Conservation (phyloP, 2,113 vertebrate species). For the Albula goreensis region DNA sequence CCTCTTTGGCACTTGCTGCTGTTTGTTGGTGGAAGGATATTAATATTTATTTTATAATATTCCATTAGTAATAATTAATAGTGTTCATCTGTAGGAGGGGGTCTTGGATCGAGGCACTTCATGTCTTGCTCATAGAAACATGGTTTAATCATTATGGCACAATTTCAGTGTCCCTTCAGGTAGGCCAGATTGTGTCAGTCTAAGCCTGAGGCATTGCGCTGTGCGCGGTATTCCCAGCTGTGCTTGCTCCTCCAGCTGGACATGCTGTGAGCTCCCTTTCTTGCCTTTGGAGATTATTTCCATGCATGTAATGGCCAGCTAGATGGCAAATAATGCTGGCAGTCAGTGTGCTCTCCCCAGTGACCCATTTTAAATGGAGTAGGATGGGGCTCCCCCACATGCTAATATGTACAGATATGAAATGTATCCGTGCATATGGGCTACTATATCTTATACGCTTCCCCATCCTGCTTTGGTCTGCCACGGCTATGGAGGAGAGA, state of each 20-base stretch:
- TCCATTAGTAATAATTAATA: too few species aligned
- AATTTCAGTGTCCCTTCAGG: neutral
- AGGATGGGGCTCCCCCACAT: neutral
- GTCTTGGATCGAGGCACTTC: neutral
- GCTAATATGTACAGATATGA: neutral
- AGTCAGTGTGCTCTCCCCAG: neutral
- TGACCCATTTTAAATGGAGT: neutral
- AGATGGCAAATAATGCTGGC: neutral
- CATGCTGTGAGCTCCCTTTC: neutral
- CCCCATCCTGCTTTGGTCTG: neutral
- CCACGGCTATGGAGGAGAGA: neutral
- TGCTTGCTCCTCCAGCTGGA: neutral
- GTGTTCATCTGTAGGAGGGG: too few species aligned
- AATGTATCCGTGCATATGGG: neutral
- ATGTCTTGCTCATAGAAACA: neutral
- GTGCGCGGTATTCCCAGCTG: neutral
- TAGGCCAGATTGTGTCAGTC: neutral
- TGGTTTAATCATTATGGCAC: neutral
- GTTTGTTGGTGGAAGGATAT: too few species aligned
- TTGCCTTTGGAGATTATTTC: conserved; percentile 1
- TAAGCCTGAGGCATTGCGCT: neutral
- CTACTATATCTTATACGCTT: neutral
- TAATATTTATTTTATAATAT: too few species aligned
- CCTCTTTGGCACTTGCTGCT: too few species aligned
- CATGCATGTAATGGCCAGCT: neutral